Base-by-base conservation (phyloP, 2,113 vertebrate species). In the Taxidea taxus region DNA sequence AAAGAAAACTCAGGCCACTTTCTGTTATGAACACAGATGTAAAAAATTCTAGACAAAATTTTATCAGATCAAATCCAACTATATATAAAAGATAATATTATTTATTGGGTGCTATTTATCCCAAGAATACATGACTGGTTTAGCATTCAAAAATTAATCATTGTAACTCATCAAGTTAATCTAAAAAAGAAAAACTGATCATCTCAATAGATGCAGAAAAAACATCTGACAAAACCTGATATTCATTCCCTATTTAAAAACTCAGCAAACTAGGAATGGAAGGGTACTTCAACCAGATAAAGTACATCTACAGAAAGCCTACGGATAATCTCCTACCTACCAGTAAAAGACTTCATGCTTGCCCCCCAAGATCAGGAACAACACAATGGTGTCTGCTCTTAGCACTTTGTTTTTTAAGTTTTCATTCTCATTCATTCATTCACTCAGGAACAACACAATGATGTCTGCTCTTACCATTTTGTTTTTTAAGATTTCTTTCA, bases 31-130 rank as follows among this genome's bases (percentile, higher is more conserved):
- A 81, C 29, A 66, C 10, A 89, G 21, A 51, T 39, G 4, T 92
- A 91, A 92, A 77, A 90, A 93, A 66, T 95, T 95, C 31, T 85
- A 93, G 90, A 87, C 13, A 62, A 75, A 92, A 95, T 90, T n/a
- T 95, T 72, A 84, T n/a, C 23, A 85, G 68, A 78, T 85, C 60
- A 49, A 95, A 86, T 92, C 15, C 54, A 95, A 62, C 23, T 87
- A 49, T 83, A 77, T 44, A 75, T 49, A 31, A 94, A 86, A 21
- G 58, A 72, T 74, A 74, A 15, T 87, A 87, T 83, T 90, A 90
- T 83, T 64, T 70, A 68, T 31, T 72, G 9, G 39, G 39, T 92
- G 31, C 47, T 3, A 25, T 82, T 96, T 86, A 74, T 37, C 14
- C 31, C 49, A 87, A 49, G 44, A 92, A 88, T 82, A 66, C 4